Evolutionary conservation across 1,140 invertebrate species (phyloP), one percentile per base, ranked within the genome.

Genomic region (Diachasma alloeum): DNA sequence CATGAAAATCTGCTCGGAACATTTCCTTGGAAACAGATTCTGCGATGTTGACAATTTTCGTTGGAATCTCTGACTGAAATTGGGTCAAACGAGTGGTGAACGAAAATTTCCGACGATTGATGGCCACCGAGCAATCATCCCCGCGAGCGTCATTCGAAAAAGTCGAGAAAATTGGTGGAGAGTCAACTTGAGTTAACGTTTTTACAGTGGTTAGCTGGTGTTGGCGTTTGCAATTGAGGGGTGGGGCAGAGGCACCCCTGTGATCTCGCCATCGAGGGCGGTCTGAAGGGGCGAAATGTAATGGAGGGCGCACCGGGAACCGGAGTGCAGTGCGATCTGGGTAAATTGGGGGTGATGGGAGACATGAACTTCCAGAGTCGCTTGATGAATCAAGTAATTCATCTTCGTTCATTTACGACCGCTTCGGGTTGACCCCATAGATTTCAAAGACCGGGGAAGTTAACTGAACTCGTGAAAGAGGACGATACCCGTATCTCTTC

Each of bases 251-350:
- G 11, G 59, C 59, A 26, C 59, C 59, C 59, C 59, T 63, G 59
- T 63, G 59, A 63, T 63, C 59, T 63, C 59, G 11, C 59, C 59
- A 63, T 63, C 59, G 59, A 53, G 59, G 59, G 59, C 59, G 59
- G 59, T 63, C 59, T 63, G 59, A 63, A 63, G 59, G 59, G 59
- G 48, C 59, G 24, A 24, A 63, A 26, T 63, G 59, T 26, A 63
- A 63, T 63, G 59, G 59, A 63, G 59, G 59, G 59, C 59, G 59
- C 19, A 63, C 4, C 24, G 22, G 22, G 19, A 15, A 3, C 11
- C 4, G 15, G 19, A 26, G 19, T 63, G 6, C 19, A 26, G 24
- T 46, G 19, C 6, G 59, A 26, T 63, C 1, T 26, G 59, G 11
- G 24, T 26, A 63, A 63, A 63, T 63, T 63, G 59, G 59, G 59